phyloP scores from a whole-genome alignment of 2,797 vertebrate species.

The Phoebastria nigripes region DNA sequence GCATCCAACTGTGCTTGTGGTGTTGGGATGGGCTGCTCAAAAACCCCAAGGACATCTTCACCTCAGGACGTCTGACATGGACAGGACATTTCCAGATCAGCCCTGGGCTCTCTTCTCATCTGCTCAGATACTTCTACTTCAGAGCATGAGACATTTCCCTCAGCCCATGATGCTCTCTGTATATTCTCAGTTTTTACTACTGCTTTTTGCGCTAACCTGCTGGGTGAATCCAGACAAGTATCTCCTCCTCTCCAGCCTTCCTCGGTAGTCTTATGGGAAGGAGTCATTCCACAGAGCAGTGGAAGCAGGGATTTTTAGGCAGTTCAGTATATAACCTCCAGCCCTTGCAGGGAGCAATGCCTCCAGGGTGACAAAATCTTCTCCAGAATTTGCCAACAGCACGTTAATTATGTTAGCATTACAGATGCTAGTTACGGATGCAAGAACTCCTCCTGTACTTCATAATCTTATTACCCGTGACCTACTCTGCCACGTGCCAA shows the following conservation, averaged over 20 bases:
- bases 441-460: not conserved
- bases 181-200: not conserved
- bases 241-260: not conserved
- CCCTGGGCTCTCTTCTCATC: not conserved
- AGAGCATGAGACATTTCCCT: not conserved
- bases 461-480: not conserved
- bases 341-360: not conserved
- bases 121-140: not conserved
- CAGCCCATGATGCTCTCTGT: accelerated
- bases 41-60: not conserved
- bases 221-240: not conserved
- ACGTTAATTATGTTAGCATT: not conserved
- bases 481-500: not conserved
- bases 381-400: not conserved
- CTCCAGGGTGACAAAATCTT: not conserved
- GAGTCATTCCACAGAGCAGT: not conserved
- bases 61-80: not conserved
- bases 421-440: not conserved
- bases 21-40: not conserved
- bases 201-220: not conserved
- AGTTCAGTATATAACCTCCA: not conserved
- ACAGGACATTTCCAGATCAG: not conserved
- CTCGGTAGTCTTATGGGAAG: not conserved
- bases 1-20: accelerated
- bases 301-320: not conserved